Conservation (phyloP, 2,797 vertebrate species). For the Catostomus latipinnis region DNA sequence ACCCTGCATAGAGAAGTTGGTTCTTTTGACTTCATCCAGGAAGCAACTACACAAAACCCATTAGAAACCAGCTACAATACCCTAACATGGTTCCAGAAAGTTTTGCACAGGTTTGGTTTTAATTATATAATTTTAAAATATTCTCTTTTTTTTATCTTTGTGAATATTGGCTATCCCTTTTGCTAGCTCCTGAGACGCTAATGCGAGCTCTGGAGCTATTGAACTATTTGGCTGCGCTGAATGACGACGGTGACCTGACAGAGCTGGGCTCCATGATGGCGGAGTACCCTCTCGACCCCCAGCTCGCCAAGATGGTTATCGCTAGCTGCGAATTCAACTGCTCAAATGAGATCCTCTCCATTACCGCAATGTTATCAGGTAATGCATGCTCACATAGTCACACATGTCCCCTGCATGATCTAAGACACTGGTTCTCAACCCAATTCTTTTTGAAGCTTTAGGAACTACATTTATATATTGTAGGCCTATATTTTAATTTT, state of each 20-base stretch:
- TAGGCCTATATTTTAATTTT: no score
- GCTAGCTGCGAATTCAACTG: slow-evolving; percentile 99
- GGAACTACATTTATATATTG: no score
- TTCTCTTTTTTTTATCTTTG: slow-evolving; percentile 24
- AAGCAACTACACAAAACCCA: no score
- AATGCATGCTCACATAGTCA: slow-evolving; percentile 81
- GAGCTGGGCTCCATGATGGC: slow-evolving; percentile 99
- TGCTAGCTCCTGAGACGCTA: slow-evolving; percentile 93
- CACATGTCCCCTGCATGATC: slow-evolving; percentile 43
- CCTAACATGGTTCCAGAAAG: no score
- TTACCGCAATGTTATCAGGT: slow-evolving; percentile 99
- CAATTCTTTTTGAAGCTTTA: no score
- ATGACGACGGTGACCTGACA: slow-evolving; percentile 97
- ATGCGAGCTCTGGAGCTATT: slow-evolving; percentile 98
- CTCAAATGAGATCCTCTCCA: slow-evolving; percentile 99
- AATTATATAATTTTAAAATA: slow-evolving; percentile 24
- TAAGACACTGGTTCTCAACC: no score
- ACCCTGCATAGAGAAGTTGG: no score
- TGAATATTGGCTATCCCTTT: no score
- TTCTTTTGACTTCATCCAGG: no score
- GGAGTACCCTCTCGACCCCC: slow-evolving; percentile 96
- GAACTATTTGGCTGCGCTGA: slow-evolving; percentile 97
- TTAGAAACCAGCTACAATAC: no score
- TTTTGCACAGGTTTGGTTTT: no score
- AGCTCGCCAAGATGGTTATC: slow-evolving; percentile 99